Conservation (phyloP, 2,797 vertebrate genomes). For the Tapera naevia region DNA sequence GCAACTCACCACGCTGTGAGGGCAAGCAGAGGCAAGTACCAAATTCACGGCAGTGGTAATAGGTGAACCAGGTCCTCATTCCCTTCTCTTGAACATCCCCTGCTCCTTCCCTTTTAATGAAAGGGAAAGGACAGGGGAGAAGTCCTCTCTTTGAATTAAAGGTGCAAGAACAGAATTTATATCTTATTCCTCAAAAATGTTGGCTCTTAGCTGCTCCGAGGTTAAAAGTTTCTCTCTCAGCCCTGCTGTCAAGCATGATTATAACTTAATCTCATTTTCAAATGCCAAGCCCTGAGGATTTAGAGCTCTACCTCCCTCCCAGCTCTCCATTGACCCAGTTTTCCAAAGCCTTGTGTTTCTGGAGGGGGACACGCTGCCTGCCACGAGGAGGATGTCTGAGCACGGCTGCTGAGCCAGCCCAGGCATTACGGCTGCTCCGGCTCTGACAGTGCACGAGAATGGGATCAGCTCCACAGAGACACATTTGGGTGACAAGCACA, state of each 20-base stretch:
- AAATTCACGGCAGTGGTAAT: background rate
- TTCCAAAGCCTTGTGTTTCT: background rate
- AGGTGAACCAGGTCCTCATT: background rate
- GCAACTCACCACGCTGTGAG: background rate
- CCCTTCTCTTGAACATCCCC: background rate
- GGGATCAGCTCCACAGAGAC: background rate
- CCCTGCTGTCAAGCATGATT: constrained; percentile 20
- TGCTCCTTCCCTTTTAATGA: background rate
- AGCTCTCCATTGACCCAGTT: constrained; percentile 49
- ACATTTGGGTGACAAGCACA: background rate
- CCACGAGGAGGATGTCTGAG: background rate
- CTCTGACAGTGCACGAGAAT: fast-evolving
- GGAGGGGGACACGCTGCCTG: background rate
- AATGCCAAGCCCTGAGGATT: constrained; percentile 20
- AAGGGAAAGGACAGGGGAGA: background rate
- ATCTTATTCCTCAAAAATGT: background rate
- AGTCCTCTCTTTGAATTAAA: background rate
- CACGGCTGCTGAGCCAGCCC: background rate
- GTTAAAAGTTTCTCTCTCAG: background rate
- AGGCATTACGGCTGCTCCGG: background rate
- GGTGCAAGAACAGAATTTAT: background rate
- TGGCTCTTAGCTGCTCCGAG: background rate
- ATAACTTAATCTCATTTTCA: constrained; percentile 51
- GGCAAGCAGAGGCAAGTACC: background rate
- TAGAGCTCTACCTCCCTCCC: background rate